Conservation (phyloP, 1,140 invertebrate species). For the Neotoxoptera formosana region DNA sequence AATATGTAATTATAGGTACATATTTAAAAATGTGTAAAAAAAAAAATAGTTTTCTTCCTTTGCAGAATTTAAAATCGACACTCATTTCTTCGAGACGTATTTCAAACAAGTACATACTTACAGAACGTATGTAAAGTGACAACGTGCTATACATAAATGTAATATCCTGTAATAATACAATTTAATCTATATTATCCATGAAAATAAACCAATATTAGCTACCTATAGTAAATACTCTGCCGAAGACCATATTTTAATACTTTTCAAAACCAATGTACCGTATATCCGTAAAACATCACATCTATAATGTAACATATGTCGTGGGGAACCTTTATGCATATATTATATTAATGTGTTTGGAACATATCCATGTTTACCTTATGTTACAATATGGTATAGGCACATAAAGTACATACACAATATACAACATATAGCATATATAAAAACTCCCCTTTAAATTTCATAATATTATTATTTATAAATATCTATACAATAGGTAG, state of each 20-base stretch:
- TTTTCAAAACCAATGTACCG: constrained; percentile 27
- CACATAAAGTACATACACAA: background rate
- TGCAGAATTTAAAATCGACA: background rate
- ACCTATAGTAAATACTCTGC: background rate
- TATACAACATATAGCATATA: background rate
- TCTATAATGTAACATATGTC: constrained; percentile 11
- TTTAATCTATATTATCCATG: background rate
- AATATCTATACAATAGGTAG: background rate
- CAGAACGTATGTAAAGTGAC: no score
- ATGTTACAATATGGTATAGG: background rate
- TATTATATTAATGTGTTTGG: background rate
- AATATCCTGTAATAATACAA: background rate
- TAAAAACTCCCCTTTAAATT: background rate
- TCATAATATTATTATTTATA: background rate
- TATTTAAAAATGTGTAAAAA: background rate
- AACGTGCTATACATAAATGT: background rate
- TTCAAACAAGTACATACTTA: no score
- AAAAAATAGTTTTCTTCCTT: background rate
- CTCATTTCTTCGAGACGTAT: background rate
- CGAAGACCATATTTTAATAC: background rate
- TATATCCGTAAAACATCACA: background rate
- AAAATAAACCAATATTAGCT: background rate
- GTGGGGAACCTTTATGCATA: background rate
- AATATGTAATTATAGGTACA: background rate
- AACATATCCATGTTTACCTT: background rate